Evolutionary conservation across 2,888 invertebrate genomes (phyloP).

Genomic region (Seladonia tumulorum): DNA sequence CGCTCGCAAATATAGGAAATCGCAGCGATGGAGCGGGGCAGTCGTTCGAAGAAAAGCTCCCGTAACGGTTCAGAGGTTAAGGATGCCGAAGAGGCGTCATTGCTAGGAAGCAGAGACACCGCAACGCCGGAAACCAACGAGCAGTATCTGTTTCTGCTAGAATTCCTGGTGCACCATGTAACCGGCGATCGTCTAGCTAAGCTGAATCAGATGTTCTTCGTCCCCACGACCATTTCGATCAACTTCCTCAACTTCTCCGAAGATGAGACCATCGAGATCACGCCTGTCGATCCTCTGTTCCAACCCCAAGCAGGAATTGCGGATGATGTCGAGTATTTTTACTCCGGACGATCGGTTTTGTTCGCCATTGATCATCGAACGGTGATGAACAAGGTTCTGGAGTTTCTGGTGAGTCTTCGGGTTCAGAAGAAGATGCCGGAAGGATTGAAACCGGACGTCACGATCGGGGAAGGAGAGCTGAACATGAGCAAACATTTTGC

Average conservation of each 20-base stretch:
- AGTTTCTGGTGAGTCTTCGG: slow-evolving; percentile 86
- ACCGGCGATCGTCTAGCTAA: slow-evolving; percentile 75
- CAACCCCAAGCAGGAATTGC: slow-evolving; percentile 79
- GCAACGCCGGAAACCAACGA: slow-evolving; percentile 46
- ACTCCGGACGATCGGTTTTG: slow-evolving; percentile 88
- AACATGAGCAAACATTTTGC: slow-evolving; percentile 88
- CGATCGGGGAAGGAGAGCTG: slow-evolving; percentile 87
- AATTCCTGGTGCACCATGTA: slow-evolving; percentile 87
- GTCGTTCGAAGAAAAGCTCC: slow-evolving; percentile 23
- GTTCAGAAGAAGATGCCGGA: slow-evolving; percentile 87
- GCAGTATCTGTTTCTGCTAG: slow-evolving; percentile 86
- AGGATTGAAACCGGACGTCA: slow-evolving; percentile 86
- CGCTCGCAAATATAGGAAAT: background rate
- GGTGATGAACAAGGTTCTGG: slow-evolving; percentile 84
- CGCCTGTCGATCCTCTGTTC: slow-evolving; percentile 77
- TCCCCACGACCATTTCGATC: slow-evolving; percentile 86
- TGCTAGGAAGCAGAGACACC: slow-evolving; percentile 35
- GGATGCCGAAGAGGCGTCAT: background rate
- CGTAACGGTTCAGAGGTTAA: background rate
- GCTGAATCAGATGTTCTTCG: slow-evolving; percentile 79
- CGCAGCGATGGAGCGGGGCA: slow-evolving; percentile 27
- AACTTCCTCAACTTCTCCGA: slow-evolving; percentile 86
- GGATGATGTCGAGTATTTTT: slow-evolving; percentile 82
- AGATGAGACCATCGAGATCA: slow-evolving; percentile 83
- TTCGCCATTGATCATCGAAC: slow-evolving; percentile 87